Evolutionary conservation across 2,113 vertebrate species (phyloP), one percentile per base, ranked within the genome.

Genomic region (Onychostruthus taczanowskii): DNA sequence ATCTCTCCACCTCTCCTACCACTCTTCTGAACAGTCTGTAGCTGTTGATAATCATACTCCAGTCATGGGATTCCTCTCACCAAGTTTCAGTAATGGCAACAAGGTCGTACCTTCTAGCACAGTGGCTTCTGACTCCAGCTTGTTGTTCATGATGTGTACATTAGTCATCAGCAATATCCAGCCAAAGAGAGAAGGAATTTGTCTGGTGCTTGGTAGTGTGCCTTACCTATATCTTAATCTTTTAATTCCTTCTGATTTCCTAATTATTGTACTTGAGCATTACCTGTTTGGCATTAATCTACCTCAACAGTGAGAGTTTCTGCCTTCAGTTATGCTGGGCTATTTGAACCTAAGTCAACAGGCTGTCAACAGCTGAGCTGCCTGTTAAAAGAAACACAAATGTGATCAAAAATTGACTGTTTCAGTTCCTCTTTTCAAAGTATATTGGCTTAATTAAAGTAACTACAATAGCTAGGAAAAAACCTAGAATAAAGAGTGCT

Each of bases 401-500:
- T 39, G 19, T 58, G 76, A 87, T 70, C 8, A 70, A 84, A 83
- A 81, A 21, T n/a, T 37, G 46, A 37, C 43, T 37, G 8, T 53
- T 94, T 93, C 22, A 55, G 58, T 64, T 83, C 13, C 16, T 62
- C 55, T 39, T 92, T n/a, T 26, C 23, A 28, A 5, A 18, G 12
- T 39, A 13, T 47, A 80, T 87, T 84, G 75, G 55, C n/a, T 83
- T 94, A 46, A 92, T 73, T 88, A 74, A 84, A 87, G 62, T 46
- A 89, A 84, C 44, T 17, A n/a, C 31, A 90, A 22, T 37, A 62
- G 17, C 37, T 84, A 61, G 37, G 62, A 62, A 58, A 74, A 84
- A 80, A 86, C 8, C 13, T 58, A 22, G 47, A 78, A 30, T 76
- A 26, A 43, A 75, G 30, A 52, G 31, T 76, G 16, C 46, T 47